Conservation (phyloP, 2,797 vertebrate genomes). For the Bovichtus variegatus region DNA sequence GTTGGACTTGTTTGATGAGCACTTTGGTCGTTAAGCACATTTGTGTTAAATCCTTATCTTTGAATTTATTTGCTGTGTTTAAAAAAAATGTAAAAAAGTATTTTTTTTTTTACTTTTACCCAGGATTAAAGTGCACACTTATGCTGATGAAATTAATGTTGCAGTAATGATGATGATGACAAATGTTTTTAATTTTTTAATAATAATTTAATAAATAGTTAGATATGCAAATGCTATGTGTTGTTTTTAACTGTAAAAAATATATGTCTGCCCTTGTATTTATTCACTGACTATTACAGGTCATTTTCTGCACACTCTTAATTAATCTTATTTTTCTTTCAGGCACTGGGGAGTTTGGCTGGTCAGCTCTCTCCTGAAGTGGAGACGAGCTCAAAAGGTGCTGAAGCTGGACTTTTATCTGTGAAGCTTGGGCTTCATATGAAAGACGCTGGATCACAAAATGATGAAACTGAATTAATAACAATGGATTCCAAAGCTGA, state of each 20-base stretch:
- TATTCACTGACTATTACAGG: neutral
- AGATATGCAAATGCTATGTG: too few species aligned
- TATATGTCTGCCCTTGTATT: neutral
- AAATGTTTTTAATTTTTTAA: too few species aligned
- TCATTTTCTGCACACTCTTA: neutral
- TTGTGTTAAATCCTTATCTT: neutral
- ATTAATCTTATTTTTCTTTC: neutral
- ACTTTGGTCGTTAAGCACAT: neutral
- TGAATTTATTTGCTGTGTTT: neutral
- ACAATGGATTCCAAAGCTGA: conserved; percentile 15
- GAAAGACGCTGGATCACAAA: conserved; percentile 10
- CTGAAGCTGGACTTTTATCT: conserved; percentile 4
- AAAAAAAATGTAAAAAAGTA: too few species aligned
- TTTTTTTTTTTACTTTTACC: neutral
- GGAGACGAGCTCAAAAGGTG: conserved; percentile 6
- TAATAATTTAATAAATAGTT: too few species aligned
- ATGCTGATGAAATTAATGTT: too few species aligned
- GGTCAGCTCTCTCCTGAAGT: conserved; percentile 2
- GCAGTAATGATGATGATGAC: neutral
- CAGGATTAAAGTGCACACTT: neutral
- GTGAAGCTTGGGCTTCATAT: conserved; percentile 1
- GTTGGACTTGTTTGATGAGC: neutral
- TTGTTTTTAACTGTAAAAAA: neutral
- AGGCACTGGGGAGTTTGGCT: conserved; percentile 27
- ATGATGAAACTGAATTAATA: conserved; percentile 10